Base-by-base conservation (phyloP, 2,888 invertebrate genomes). In the Nomada ruficornis region DNA sequence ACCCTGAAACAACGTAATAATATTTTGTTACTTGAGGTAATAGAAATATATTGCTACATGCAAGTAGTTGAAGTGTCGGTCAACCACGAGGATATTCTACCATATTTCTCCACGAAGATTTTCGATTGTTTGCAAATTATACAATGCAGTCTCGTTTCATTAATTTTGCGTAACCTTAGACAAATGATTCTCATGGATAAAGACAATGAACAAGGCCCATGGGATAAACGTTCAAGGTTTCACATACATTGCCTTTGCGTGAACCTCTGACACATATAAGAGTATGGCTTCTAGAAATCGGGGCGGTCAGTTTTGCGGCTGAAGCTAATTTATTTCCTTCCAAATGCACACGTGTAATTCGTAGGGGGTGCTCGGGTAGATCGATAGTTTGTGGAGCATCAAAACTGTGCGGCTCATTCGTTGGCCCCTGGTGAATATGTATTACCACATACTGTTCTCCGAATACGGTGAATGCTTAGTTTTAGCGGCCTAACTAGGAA, bases 361-460 rank as follows among this genome's bases (percentile, higher is more conserved):
- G 59, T 44, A 44, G 42, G 29, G 15, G 13, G 0, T 42, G 50
- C 47, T 70, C 42, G 13, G 13, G n/a, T 44, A 55, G 69, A 55
- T 59, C 60, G 13, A 47, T 70, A 70, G 69, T 50, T 60, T n/a
- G 62, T 10, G 23, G 57, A 57, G 26, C 15, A 26, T 63, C n/a
- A 59, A 65, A 52, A 55, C 26, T 18, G 42, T 62, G 47, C 11
- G 3, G 23, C 23, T 71, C 11, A 36, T 71, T 80, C 47, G 23
- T 29, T 36, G 69, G 85, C 89, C 85, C 89, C 89, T 89, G 79
- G 47, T 42, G 80, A 62, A 65, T 84, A 88, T 86, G 91, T 91
- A 91, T 82, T 90, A 83, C 90, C 82, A 63, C 80, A 73, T 73
- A 71, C 91, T 59, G 59, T 73, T 82, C 68, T 86, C 91, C 84